Conservation (phyloP, 2,888 invertebrate genomes). For the Platycheirus albimanus region DNA sequence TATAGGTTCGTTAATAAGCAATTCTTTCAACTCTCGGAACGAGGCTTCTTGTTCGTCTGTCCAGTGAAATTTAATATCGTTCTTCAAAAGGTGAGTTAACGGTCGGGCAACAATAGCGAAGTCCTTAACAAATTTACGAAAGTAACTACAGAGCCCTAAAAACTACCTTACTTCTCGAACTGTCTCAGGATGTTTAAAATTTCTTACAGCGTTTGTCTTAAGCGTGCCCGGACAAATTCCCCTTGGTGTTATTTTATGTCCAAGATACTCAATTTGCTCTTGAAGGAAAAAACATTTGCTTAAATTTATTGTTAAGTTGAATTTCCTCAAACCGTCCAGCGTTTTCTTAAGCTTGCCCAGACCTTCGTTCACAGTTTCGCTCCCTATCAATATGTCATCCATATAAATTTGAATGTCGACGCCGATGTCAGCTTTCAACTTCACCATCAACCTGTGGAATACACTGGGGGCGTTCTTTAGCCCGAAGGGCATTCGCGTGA, state of each 20-base stretch:
- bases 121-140: neutral
- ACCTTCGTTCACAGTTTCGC: neutral
- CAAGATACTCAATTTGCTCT: neutral
- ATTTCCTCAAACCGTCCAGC: neutral
- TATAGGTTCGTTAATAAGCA: neutral
- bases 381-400: neutral
- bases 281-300: neutral
- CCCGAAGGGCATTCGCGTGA: conserved; percentile 14
- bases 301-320: neutral
- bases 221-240: neutral
- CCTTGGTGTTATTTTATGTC: neutral
- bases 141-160: neutral
- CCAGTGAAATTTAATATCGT: conserved; percentile 15
- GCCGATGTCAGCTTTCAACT: neutral
- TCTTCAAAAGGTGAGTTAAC: neutral
- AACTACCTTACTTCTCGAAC: neutral
- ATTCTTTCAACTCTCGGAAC: neutral
- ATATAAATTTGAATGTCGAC: neutral
- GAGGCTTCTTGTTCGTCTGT: conserved; percentile 1
- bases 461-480: conserved; percentile 5
- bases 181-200: neutral
- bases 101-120: neutral
- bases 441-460: neutral
- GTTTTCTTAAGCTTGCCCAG: neutral
- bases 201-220: neutral